A percentile compares a stretch with the other conserved stretches of the same genome.
Evolutionary conservation across 2,888 invertebrate genomes (phyloP).

Genomic region (Parnassius smintheus): DNA sequence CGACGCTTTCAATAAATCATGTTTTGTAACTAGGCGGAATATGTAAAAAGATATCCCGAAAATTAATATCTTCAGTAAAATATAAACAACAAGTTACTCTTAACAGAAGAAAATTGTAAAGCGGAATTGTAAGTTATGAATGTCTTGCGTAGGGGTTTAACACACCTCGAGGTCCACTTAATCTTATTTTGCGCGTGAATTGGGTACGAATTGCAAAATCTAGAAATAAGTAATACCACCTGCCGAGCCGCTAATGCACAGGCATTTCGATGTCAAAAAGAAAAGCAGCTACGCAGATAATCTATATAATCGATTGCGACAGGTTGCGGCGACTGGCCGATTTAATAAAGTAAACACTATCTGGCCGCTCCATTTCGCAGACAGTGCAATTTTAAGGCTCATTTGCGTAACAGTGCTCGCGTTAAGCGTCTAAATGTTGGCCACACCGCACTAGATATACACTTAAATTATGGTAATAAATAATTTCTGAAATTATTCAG

Average conservation of each 20-base stretch:
- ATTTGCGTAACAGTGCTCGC: constrained; percentile 43
- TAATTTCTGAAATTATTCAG: constrained; percentile 10
- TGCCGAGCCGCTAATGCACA: constrained; percentile 18
- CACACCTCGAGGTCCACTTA: constrained; percentile 13
- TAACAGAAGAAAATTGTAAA: constrained; percentile 20
- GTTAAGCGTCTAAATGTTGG: constrained; percentile 12
- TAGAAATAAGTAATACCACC: constrained; percentile 29
- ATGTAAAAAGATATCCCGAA: too few species aligned
- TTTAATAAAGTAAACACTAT: constrained; percentile 45
- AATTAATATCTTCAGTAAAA: too few species aligned
- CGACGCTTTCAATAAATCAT: too few species aligned
- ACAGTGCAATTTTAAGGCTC: constrained; percentile 39
- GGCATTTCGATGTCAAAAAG: constrained; percentile 40
- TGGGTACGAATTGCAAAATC: constrained; percentile 33
- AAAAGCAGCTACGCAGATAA: constrained; percentile 34
- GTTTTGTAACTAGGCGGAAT: too few species aligned
- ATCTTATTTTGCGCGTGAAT: constrained; percentile 29
- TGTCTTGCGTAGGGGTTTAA: constrained; percentile 14
- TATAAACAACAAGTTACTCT: too few species aligned
- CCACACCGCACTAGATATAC: constrained; percentile 7
- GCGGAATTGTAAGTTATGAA: constrained; percentile 23
- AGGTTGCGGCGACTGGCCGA: constrained; percentile 38
- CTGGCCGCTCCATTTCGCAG: constrained; percentile 38
- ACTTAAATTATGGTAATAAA: constrained; percentile 13
- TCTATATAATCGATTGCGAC: constrained; percentile 41